Percentiles rank a stretch among this genome's conserved stretches.
These are phyloP conservation scores for Heteromurus nitidus DNA, from an alignment of 2,888 invertebrate genomes.

Conservation along the genomic window DNA sequence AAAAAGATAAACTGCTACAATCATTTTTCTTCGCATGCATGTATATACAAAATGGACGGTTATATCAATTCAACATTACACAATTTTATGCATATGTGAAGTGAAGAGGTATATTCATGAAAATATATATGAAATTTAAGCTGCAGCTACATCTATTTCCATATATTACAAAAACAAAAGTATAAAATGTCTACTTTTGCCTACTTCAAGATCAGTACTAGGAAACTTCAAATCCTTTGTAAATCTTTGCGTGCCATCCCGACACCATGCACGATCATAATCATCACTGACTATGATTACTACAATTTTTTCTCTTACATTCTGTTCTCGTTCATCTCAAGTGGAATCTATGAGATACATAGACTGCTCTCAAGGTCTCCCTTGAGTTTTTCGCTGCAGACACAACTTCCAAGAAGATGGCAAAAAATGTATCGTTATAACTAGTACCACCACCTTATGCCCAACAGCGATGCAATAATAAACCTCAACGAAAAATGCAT, in stretches of 20 bases:
- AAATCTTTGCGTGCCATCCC: conserved; percentile 42
- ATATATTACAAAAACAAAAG: no score
- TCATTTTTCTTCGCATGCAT: not conserved
- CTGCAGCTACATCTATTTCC: no score
- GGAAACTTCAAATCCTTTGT: not conserved
- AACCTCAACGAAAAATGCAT: not conserved
- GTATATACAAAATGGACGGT: not conserved
- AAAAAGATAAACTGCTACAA: not conserved
- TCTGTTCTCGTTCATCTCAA: not conserved
- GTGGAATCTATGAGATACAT: no score
- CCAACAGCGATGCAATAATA: conserved; percentile 46
- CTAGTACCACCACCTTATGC: conserved; percentile 21
- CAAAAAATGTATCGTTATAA: conserved; percentile 24
- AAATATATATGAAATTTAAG: no score
- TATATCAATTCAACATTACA: no score
- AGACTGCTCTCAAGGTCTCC: conserved; percentile 48
- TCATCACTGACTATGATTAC: conserved; percentile 22
- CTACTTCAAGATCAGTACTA: not conserved
- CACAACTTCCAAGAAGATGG: conserved; percentile 23
- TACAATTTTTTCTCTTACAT: conserved; percentile 20
- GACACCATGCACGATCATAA: conserved; percentile 23
- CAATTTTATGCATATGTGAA: no score
- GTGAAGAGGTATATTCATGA: no score
- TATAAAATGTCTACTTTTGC: not conserved
- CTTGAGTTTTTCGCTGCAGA: conserved; percentile 15